Evolutionary conservation across 1,140 invertebrate species (phyloP), one percentile per base, ranked within the genome.

Genomic region (Apis cerana): DNA sequence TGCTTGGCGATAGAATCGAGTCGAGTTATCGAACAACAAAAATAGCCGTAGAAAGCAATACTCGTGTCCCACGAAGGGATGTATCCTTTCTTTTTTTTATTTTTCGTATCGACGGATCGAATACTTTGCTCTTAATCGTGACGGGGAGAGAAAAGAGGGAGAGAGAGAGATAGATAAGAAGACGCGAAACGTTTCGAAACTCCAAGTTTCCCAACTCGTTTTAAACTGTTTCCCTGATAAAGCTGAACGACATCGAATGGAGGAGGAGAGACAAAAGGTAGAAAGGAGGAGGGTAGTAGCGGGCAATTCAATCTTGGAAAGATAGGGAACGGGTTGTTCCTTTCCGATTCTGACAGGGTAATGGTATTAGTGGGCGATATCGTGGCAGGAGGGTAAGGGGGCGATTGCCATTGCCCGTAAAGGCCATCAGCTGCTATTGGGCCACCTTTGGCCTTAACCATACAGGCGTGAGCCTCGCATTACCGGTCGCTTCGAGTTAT

Each of bases 401-500:
- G 72, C 33, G 71, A 84, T 74, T 75, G 67, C 65, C 64, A 48
- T 75, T 61, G 71, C 72, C 71, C 65, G 79, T 75, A 80, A 80
- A 80, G 67, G 64, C 81, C 87, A 89, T 91, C 88, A 84, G 88
- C 86, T 80, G 84, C 91, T 85, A 92, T 92, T 91, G 88, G 88
- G 75, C 81, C 80, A 85, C 77, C 86, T 84, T 91, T 87, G 84
- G 85, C 81, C 89, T 88, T 54, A 89, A 90, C 88, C 87, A 89
- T 89, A 88, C 83, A 88, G 84, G 80, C 87, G 80, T 71, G 80
- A 84, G 84, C 86, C 72, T 90, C 81, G 87, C 87, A 90, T 91
- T 91, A 89, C 92, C 89, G 91, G 92, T 92, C 90, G 89, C 85
- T 90, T 80, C 90, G 89, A 92, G 91, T 93, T 93, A 93, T 93